These are phyloP conservation scores for Corythornis vintsioides DNA, from an alignment of 2,113 vertebrate genomes.

Conservation along the genomic window DNA sequence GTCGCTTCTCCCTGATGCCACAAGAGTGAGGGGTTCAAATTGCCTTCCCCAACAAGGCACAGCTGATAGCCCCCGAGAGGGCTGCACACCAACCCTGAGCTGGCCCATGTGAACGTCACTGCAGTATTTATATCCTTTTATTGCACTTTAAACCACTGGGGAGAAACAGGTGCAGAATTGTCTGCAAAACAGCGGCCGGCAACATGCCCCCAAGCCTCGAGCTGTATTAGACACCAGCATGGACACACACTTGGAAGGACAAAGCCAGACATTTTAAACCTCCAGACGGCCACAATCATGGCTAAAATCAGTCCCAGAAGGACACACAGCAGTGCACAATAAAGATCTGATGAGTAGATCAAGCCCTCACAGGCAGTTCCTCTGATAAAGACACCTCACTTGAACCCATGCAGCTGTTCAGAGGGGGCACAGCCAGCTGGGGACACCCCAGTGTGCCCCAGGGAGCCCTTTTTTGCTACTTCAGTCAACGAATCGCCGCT, in stretches of 20 bases:
- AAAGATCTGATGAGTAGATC: too few species aligned
- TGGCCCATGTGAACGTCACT: neutral
- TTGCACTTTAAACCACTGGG: constrained; percentile 25
- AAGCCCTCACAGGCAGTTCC: neutral
- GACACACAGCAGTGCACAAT: neutral
- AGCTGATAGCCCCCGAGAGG: neutral
- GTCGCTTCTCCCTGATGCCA: neutral
- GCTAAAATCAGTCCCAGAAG: neutral
- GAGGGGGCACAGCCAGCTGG: neutral
- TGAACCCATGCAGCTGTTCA: neutral
- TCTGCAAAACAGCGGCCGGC: neutral
- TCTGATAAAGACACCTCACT: neutral
- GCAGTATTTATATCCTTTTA: constrained; percentile 71
- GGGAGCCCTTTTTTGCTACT: neutral
- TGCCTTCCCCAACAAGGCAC: neutral
- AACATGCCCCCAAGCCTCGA: neutral
- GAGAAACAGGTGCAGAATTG: constrained; percentile 70
- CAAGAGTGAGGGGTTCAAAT: neutral
- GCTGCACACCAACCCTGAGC: neutral
- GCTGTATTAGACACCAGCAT: neutral
- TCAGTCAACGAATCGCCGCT: neutral
- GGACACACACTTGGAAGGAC: accelerated
- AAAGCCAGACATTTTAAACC: neutral
- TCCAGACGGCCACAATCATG: neutral
- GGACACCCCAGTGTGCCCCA: accelerated